These are phyloP conservation scores for Drosophila hydei DNA, from an alignment of 1,140 invertebrate genomes.

Conservation along the genomic window DNA sequence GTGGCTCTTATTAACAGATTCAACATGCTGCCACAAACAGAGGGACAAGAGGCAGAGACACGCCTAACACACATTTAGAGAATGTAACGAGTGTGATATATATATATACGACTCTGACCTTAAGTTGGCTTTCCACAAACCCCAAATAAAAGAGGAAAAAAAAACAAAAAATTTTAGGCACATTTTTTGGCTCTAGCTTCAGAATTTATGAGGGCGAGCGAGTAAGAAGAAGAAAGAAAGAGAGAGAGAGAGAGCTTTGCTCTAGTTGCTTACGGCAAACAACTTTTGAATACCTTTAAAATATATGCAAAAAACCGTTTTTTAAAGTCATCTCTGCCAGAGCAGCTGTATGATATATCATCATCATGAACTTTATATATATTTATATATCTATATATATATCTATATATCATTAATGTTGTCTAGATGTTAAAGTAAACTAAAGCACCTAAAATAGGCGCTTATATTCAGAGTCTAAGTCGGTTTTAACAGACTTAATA, in stretches of 20 bases:
- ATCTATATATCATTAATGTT: too few species aligned
- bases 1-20: constrained; percentile 70
- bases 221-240: not conserved
- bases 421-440: too few species aligned
- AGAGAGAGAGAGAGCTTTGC: constrained; percentile 14
- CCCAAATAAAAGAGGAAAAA: constrained; percentile 5
- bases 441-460: too few species aligned
- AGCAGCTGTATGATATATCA: too few species aligned
- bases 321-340: too few species aligned
- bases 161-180: constrained; percentile 22
- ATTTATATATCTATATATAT: too few species aligned
- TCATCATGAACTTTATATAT: too few species aligned
- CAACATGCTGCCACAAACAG: constrained; percentile 48
- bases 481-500: too few species aligned
- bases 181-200: constrained; percentile 48
- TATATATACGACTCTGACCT: constrained; percentile 27
- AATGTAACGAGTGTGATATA: constrained; percentile 22
- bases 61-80: constrained; percentile 16
- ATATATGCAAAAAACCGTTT: too few species aligned
- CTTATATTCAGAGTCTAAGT: too few species aligned
- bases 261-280: too few species aligned
- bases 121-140: constrained; percentile 10
- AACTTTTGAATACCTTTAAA: too few species aligned
- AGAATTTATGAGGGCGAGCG: constrained; percentile 43
- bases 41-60: constrained; percentile 13